Conservation (phyloP, 2,888 invertebrate species). For the Thecocarcelia acutangulata region DNA sequence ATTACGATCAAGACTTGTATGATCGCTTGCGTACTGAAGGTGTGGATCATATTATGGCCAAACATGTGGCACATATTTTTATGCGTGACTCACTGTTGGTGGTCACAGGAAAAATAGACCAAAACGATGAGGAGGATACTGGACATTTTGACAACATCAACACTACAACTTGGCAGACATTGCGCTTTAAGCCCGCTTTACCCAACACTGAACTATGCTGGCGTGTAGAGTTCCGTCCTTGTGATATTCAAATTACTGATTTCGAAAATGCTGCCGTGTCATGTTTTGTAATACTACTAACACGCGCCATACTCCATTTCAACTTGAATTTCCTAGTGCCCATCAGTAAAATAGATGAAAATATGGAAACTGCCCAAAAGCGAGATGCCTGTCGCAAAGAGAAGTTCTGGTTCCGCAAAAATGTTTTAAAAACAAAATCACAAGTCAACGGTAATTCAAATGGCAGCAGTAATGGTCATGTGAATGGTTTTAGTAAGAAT, state of each 20-base stretch:
- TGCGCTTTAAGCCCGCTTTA: constrained; percentile 99
- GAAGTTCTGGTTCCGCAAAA: constrained; percentile 96
- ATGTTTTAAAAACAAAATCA: constrained; percentile 83
- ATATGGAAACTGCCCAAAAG: constrained; percentile 97
- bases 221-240: constrained; percentile 99
- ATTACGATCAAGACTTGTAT: constrained; percentile 92
- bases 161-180: constrained; percentile 99
- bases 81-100: constrained; percentile 97
- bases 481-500: neutral
- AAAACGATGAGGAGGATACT: constrained; percentile 95
- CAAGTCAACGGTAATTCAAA: constrained; percentile 6
- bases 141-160: constrained; percentile 99
- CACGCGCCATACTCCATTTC: constrained; percentile 97
- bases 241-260: constrained; percentile 98
- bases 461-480: constrained; percentile 10
- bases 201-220: constrained; percentile 98
- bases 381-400: constrained; percentile 91
- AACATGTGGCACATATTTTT: constrained; percentile 98
- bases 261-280: constrained; percentile 99
- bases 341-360: constrained; percentile 99
- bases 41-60: constrained; percentile 95
- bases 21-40: constrained; percentile 91
- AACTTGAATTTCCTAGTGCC: constrained; percentile 98
- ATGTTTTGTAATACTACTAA: constrained; percentile 97
- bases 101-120: constrained; percentile 96